A percentile compares a stretch with the other conserved stretches of the same genome.
phyloP scores from a whole-genome alignment of 2,888 invertebrate genomes.

The Netelia virgata region DNA sequence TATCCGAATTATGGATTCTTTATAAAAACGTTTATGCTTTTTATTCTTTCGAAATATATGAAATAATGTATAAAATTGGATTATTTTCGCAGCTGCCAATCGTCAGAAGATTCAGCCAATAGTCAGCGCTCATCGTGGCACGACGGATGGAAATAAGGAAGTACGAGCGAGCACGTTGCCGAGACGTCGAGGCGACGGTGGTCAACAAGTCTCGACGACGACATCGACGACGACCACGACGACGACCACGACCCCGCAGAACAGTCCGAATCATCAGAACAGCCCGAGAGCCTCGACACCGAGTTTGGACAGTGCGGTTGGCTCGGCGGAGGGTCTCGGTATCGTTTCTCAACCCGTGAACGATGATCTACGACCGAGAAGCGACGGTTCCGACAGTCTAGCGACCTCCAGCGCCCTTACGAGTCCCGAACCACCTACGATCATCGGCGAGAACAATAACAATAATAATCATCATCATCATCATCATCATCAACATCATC shows the following conservation, averaged over 20 bases:
- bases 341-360: constrained; percentile 71
- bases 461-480: constrained; percentile 10
- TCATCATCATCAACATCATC: constrained; percentile 28
- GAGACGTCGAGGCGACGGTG: constrained; percentile 83
- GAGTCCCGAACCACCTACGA: constrained; percentile 86
- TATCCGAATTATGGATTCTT: no score
- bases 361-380: constrained; percentile 78
- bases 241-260: constrained; percentile 80
- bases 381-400: constrained; percentile 86
- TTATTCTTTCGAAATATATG: no score
- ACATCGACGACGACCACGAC: constrained; percentile 42
- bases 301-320: constrained; percentile 88
- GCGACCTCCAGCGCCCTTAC: constrained; percentile 86
- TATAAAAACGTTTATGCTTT: no score
- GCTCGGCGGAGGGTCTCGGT: constrained; percentile 87
- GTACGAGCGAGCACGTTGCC: constrained; percentile 83
- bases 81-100: constrained; percentile 63
- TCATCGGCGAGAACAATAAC: constrained; percentile 48
- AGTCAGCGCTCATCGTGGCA: constrained; percentile 72
- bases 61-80: no score
- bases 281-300: constrained; percentile 85
- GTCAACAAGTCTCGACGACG: constrained; percentile 70
- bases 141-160: constrained; percentile 74
- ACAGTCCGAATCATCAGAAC: constrained; percentile 80
- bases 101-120: constrained; percentile 77